Conservation (phyloP, 2,113 vertebrate genomes). For the Athene cunicularia region DNA sequence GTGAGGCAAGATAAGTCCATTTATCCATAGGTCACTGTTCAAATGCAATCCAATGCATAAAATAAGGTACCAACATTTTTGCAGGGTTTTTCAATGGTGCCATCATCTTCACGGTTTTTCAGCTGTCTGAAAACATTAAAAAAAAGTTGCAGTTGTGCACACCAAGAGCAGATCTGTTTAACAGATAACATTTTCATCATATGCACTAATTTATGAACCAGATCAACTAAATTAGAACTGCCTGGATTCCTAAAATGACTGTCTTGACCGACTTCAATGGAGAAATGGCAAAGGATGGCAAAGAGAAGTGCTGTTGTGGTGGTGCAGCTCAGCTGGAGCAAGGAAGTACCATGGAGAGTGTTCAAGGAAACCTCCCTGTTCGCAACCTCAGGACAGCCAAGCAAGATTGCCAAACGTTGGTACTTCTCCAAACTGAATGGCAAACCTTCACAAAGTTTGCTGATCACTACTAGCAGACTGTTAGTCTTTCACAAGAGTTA, state of each 20-base stretch:
- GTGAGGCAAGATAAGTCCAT: background rate
- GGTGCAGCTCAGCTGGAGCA: background rate
- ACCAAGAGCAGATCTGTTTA: background rate
- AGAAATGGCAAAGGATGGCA: background rate
- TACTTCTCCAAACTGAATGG: background rate
- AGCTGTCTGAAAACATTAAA: background rate
- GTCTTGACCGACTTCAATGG: background rate
- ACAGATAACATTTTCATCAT: background rate
- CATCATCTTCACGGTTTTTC: background rate
- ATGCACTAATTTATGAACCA: background rate
- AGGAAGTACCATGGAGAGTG: conserved; percentile 52
- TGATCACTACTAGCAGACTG: background rate
- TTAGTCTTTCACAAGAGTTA: background rate
- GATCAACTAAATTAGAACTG: background rate
- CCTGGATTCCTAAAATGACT: background rate
- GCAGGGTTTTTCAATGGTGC: background rate
- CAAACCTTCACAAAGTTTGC: conserved; percentile 1
- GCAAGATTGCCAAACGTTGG: background rate
- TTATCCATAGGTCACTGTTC: background rate
- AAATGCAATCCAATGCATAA: background rate
- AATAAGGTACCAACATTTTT: background rate
- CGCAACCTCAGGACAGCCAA: background rate
- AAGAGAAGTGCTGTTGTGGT: background rate
- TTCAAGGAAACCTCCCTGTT: background rate
- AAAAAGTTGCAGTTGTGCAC: background rate